A percentile compares a stretch with the other conserved stretches of the same genome.
Evolutionary conservation across 2,797 vertebrate species (phyloP).

Genomic region (Simalia tracyae): DNA sequence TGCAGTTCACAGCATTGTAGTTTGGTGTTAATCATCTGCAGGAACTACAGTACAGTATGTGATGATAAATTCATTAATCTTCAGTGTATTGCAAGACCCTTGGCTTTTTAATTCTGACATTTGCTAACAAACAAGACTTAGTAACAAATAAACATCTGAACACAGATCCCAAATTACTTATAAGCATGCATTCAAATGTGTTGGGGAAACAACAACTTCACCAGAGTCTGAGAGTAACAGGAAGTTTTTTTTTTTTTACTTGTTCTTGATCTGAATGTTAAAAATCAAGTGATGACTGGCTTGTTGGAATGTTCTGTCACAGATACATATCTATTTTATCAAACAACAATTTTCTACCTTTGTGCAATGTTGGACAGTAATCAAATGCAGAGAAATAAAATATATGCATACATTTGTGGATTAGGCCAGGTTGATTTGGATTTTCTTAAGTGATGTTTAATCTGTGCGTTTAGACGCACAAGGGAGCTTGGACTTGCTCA

Average conservation of each 20-base stretch:
- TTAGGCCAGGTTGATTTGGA: not conserved
- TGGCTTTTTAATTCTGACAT: not conserved
- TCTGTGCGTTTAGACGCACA: not conserved
- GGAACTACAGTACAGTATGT: not conserved
- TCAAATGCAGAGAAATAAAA: not conserved
- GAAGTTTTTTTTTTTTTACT: not conserved
- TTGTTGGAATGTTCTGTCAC: not conserved
- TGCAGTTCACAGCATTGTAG: not conserved
- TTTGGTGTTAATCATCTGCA: not conserved
- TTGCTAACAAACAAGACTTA: not conserved
- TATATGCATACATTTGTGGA: not conserved
- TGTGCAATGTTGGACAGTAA: not conserved
- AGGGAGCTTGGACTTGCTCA: not conserved
- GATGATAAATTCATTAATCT: not conserved
- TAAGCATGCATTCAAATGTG: not conserved
- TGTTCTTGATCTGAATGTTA: not conserved
- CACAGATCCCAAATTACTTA: not conserved
- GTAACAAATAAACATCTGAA: not conserved
- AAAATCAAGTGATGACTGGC: not conserved
- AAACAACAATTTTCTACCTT: not conserved
- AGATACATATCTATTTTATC: not conserved
- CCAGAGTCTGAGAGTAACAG: not conserved
- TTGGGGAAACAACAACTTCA: not conserved
- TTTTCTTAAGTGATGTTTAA: not conserved
- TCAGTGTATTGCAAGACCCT: not conserved